Evolutionary conservation across 2,888 invertebrate genomes (phyloP).

Genomic region (Anticlea derivata): DNA sequence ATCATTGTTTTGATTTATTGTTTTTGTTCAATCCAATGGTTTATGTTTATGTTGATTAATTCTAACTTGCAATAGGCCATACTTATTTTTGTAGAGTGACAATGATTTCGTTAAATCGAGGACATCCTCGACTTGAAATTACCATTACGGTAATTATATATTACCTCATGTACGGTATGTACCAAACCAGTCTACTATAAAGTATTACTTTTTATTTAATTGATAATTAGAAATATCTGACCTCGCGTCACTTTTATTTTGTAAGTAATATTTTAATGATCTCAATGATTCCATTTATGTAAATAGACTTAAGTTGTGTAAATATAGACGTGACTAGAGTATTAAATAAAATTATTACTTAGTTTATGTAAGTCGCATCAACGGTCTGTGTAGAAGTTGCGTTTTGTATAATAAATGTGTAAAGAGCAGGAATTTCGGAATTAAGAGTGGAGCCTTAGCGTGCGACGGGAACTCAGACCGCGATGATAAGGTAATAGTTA

Average conservation of each 20-base stretch:
- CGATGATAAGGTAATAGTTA: constrained; percentile 43
- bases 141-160: constrained; percentile 42
- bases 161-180: constrained; percentile 71
- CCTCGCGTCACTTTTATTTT: constrained; percentile 67
- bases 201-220: constrained; percentile 77
- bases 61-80: constrained; percentile 42
- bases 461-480: constrained; percentile 49
- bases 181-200: constrained; percentile 76
- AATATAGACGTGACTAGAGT: constrained; percentile 53
- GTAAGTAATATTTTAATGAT: constrained; percentile 76
- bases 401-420: constrained; percentile 43
- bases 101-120: constrained; percentile 36
- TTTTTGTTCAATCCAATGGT: constrained; percentile 35
- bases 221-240: constrained; percentile 55
- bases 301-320: constrained; percentile 71
- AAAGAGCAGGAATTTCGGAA: constrained; percentile 39
- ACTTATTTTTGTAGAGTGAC: constrained; percentile 40
- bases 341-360: constrained; percentile 47
- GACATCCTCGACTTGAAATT: constrained; percentile 36
- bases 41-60: constrained; percentile 42
- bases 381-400: constrained; percentile 51
- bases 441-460: constrained; percentile 34
- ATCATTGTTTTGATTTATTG: constrained; percentile 36
- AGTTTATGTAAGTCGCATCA: constrained; percentile 49
- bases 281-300: constrained; percentile 83